Percentiles rank a stretch among this genome's conserved stretches.
Evolutionary conservation across 2,797 vertebrate species (phyloP).

Genomic region (Myotis planiceps): DNA sequence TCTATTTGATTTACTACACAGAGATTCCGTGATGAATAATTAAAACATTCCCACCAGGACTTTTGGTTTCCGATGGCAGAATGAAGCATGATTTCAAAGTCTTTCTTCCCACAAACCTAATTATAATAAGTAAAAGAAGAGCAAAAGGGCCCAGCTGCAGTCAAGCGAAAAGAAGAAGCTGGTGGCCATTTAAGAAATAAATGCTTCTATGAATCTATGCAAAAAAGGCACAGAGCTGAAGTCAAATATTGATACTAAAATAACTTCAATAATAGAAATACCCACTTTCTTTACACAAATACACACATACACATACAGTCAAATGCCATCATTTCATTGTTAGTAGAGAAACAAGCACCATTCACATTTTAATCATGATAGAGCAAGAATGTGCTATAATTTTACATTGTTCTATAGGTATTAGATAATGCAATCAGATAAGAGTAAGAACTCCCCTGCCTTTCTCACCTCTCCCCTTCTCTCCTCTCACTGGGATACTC

Average conservation of each 20-base stretch:
- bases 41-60: slow-evolving; percentile 64
- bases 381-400: background rate
- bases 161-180: background rate
- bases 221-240: background rate
- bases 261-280: background rate
- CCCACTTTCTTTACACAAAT: background rate
- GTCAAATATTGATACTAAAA: background rate
- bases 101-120: slow-evolving; percentile 36
- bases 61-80: slow-evolving; percentile 52
- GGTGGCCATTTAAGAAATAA: background rate
- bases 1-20: slow-evolving; percentile 55
- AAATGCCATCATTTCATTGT: background rate
- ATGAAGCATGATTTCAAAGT: slow-evolving; percentile 48
- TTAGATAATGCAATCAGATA: background rate
- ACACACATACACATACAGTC: background rate
- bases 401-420: background rate
- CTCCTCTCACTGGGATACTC: background rate
- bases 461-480: background rate
- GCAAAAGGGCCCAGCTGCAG: background rate
- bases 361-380: background rate
- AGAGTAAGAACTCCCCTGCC: background rate
- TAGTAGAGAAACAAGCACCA: background rate
- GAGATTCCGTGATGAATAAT: slow-evolving; percentile 63
- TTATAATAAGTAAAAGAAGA: slow-evolving; percentile 14
- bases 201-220: background rate